These are phyloP conservation scores for Heliconius cydno DNA, from an alignment of 2,888 invertebrate genomes.

Conservation along the genomic window DNA sequence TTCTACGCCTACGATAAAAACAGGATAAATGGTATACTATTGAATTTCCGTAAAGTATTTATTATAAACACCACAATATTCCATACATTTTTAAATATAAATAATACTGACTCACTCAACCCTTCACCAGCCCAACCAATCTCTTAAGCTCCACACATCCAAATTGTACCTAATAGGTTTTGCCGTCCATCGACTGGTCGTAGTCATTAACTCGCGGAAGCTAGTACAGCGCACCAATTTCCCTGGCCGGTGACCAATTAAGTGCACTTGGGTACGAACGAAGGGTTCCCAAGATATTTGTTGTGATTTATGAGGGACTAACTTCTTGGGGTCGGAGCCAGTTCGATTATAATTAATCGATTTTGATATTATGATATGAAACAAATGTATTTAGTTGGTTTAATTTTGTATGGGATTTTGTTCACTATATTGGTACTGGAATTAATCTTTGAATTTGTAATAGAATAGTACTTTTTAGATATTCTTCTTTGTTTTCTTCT, in stretches of 20 bases:
- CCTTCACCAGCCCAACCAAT: constrained; percentile 59
- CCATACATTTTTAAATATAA: neutral
- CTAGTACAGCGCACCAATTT: constrained; percentile 81
- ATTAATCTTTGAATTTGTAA: no score
- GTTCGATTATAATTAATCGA: constrained; percentile 35
- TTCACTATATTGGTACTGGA: no score
- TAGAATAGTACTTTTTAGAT: no score
- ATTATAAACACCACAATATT: neutral
- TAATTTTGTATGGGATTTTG: neutral
- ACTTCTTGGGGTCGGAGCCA: constrained; percentile 39
- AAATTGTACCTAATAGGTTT: constrained; percentile 82
- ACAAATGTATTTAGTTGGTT: neutral
- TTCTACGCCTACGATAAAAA: no score
- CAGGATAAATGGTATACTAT: no score
- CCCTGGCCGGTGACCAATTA: constrained; percentile 79
- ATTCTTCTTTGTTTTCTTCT: no score
- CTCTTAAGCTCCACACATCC: constrained; percentile 71
- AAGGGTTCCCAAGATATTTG: constrained; percentile 80
- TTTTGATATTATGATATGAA: neutral
- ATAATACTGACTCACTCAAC: neutral
- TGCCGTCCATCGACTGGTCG: constrained; percentile 78
- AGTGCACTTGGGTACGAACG: constrained; percentile 73
- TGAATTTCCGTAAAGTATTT: no score
- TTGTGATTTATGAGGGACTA: constrained; percentile 73
- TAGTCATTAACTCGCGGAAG: constrained; percentile 82